phyloP scores from a whole-genome alignment of 2,888 invertebrate genomes.

The Leuctra nigra region DNA sequence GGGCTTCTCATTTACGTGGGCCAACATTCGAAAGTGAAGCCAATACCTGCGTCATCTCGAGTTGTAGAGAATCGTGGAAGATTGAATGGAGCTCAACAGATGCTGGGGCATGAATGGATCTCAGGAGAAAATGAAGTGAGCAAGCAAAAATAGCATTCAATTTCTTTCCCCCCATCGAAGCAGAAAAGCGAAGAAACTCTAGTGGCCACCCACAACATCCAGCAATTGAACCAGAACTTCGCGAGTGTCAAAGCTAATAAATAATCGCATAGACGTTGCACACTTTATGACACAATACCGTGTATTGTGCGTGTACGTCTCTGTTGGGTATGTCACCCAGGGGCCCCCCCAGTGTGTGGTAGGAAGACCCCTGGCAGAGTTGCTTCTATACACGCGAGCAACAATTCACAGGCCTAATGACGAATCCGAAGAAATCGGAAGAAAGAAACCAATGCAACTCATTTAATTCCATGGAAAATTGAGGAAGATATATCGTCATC shows the following conservation, averaged over 20 bases:
- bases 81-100: conserved; percentile 1
- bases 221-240: conserved; percentile 2
- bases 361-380: conserved; percentile 1
- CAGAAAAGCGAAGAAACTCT: neutral
- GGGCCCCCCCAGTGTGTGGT: neutral
- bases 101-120: conserved; percentile 9
- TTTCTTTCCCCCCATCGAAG: neutral
- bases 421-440: too few species aligned
- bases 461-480: too few species aligned
- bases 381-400: neutral
- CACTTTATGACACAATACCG: neutral
- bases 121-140: conserved; percentile 7
- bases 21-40: conserved; percentile 1
- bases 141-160: conserved; percentile 1
- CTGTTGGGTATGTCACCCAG: conserved; percentile 2
- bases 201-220: conserved; percentile 14
- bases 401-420: too few species aligned
- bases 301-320: conserved; percentile 9
- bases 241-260: conserved; percentile 10
- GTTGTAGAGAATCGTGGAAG: neutral
- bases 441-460: too few species aligned
- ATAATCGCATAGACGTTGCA: conserved; percentile 3
- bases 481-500: too few species aligned
- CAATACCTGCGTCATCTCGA: neutral
- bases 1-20: conserved; percentile 15